Percentiles rank a stretch among this genome's conserved stretches.
These are phyloP conservation scores for Leucophenga montana DNA, from an alignment of 2,888 invertebrate genomes.

Conservation along the genomic window DNA sequence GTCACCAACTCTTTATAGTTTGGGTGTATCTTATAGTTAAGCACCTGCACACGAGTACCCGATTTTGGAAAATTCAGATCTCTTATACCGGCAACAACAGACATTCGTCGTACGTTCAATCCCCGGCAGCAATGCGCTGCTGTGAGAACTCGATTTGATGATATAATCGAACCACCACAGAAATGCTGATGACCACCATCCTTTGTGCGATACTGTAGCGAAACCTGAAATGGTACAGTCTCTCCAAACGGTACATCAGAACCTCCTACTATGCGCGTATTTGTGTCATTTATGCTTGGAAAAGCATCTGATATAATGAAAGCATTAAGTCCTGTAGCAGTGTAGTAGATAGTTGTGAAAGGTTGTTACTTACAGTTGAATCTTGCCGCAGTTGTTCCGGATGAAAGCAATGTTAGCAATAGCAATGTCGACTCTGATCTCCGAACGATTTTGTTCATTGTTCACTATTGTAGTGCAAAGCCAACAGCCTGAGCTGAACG, in stretches of 20 bases:
- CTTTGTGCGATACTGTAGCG: slow-evolving; percentile 59
- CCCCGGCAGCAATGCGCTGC: slow-evolving; percentile 71
- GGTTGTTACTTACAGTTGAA: slow-evolving; percentile 48
- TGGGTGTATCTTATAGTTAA: slow-evolving; percentile 62
- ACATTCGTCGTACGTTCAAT: slow-evolving; percentile 54
- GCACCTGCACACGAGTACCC: slow-evolving; percentile 58
- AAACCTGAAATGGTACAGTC: slow-evolving; percentile 70
- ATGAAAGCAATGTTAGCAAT: too few species aligned
- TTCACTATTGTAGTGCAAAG: too few species aligned
- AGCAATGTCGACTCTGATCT: too few species aligned
- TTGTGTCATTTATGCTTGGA: slow-evolving; percentile 29
- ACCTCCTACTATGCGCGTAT: slow-evolving; percentile 66
- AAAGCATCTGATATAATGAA: slow-evolving; percentile 37
- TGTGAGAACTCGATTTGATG: slow-evolving; percentile 63
- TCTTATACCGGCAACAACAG: slow-evolving; percentile 63
- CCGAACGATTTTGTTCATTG: too few species aligned
- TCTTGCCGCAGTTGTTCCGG: background rate
- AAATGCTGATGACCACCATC: slow-evolving; percentile 57
- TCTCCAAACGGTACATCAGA: slow-evolving; percentile 53
- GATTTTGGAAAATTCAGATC: slow-evolving; percentile 44
- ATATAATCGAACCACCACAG: slow-evolving; percentile 71
- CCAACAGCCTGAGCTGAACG: too few species aligned
- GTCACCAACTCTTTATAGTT: slow-evolving; percentile 63
- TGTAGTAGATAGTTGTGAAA: background rate
- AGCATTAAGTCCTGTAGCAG: too few species aligned